Conservation (phyloP, 2,113 vertebrate species). For the Cebus imitator region DNA sequence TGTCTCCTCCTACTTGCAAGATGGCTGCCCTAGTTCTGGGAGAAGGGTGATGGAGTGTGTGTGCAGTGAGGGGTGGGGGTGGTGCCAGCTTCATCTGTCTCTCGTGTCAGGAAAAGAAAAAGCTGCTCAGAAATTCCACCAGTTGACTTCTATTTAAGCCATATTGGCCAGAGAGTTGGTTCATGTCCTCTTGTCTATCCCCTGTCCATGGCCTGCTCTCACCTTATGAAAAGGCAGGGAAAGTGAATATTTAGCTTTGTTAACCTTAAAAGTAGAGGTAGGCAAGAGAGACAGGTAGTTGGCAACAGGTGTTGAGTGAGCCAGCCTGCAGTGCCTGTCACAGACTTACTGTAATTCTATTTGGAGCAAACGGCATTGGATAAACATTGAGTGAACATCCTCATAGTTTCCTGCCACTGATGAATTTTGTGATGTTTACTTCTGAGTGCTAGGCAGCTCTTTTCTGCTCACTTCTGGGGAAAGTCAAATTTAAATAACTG, state of each 20-base stretch:
- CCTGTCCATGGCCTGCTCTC: not conserved
- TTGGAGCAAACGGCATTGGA: not conserved
- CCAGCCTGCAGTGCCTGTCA: not conserved
- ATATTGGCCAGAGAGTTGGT: not conserved
- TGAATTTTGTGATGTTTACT: slow-evolving; percentile 38
- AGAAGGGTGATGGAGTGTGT: not conserved
- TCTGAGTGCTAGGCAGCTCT: slow-evolving; percentile 20
- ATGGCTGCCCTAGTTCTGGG: not conserved
- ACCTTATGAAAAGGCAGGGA: not conserved
- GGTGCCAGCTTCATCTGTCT: not conserved
- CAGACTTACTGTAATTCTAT: not conserved
- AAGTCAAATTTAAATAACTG: slow-evolving; percentile 54
- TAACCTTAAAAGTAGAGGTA: not conserved
- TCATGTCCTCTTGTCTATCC: not conserved
- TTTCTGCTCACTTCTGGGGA: not conserved
- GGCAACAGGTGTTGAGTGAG: not conserved
- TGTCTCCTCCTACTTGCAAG: not conserved
- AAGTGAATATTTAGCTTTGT: not conserved
- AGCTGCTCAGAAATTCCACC: not conserved
- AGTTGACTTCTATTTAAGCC: not conserved
- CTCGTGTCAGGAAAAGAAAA: not conserved
- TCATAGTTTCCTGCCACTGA: not conserved
- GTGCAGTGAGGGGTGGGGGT: not conserved
- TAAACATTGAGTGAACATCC: not conserved
- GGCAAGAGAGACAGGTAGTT: not conserved